phyloP scores from a whole-genome alignment of 2,113 vertebrate genomes.

The Sigmodon hispidus region DNA sequence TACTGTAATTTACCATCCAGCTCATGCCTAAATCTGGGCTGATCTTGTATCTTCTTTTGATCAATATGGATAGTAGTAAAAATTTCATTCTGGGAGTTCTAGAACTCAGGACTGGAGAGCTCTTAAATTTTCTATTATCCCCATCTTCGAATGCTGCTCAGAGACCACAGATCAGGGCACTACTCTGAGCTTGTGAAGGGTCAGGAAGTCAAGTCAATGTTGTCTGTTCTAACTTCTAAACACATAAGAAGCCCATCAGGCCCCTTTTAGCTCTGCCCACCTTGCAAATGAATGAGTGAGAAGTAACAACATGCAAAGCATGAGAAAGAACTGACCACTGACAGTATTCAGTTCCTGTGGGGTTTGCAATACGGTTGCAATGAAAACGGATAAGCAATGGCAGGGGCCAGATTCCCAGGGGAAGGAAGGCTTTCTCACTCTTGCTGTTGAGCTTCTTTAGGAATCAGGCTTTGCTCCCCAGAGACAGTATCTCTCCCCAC shows the following conservation, averaged over 20 bases:
- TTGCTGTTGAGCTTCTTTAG: background rate
- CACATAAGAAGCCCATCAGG: fast-evolving
- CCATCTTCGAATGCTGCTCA: background rate
- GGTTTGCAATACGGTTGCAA: too few species aligned
- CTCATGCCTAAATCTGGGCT: background rate
- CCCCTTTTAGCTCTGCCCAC: background rate
- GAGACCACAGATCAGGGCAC: background rate
- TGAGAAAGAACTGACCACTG: background rate
- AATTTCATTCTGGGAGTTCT: background rate
- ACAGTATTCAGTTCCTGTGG: background rate
- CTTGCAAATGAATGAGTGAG: background rate
- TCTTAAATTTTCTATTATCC: background rate
- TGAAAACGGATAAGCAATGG: background rate
- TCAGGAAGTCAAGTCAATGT: background rate
- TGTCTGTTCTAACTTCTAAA: background rate
- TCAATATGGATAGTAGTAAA: background rate
- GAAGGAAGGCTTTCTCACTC: background rate
- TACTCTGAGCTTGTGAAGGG: background rate
- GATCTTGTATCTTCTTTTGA: background rate
- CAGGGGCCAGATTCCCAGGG: background rate
- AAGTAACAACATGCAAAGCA: fast-evolving
- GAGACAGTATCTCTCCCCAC: background rate
- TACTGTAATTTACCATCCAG: background rate
- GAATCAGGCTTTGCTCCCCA: background rate
- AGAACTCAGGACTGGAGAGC: background rate